Percentiles rank a stretch among this genome's conserved stretches.
These are phyloP conservation scores for Zophobas morio DNA, from an alignment of 1,140 invertebrate species.

Conservation along the genomic window DNA sequence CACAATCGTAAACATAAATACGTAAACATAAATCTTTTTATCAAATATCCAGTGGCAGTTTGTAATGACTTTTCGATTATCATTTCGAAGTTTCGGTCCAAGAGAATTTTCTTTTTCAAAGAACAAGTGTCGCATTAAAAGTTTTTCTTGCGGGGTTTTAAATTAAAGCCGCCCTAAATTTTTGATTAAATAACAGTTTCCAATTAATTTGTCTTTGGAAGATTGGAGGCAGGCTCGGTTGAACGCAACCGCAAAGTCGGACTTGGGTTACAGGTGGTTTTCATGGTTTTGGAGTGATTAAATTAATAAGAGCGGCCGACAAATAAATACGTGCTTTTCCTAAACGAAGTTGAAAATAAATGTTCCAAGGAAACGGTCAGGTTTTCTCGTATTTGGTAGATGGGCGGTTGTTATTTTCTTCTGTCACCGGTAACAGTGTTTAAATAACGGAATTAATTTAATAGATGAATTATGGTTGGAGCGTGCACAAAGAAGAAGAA, in stretches of 20 bases:
- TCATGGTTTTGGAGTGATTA: not conserved
- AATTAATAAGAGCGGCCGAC: slow-evolving; percentile 22
- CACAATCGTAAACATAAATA: too few species aligned
- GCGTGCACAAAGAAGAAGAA: too few species aligned
- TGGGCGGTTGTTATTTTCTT: not conserved
- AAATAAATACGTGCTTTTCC: slow-evolving; percentile 12
- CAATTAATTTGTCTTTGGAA: slow-evolving; percentile 12
- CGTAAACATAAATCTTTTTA: too few species aligned
- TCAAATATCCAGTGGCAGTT: too few species aligned
- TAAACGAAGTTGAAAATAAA: not conserved
- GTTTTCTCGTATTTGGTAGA: not conserved
- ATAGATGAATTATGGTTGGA: not conserved
- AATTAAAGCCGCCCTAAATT: not conserved
- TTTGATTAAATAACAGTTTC: slow-evolving; percentile 17
- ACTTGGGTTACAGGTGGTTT: slow-evolving; percentile 27
- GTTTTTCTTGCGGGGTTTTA: too few species aligned
- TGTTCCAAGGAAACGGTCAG: not conserved
- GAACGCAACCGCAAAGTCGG: slow-evolving; percentile 4
- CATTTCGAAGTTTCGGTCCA: too few species aligned
- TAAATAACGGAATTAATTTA: not conserved
- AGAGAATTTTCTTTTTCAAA: too few species aligned
- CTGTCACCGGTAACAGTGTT: not conserved
- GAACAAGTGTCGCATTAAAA: too few species aligned
- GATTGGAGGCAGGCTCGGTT: not conserved
- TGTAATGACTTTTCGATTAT: too few species aligned